Percentiles rank a stretch among this genome's conserved stretches.
phyloP scores from a whole-genome alignment of 2,113 vertebrate species.

The Myxocyprinus asiaticus region DNA sequence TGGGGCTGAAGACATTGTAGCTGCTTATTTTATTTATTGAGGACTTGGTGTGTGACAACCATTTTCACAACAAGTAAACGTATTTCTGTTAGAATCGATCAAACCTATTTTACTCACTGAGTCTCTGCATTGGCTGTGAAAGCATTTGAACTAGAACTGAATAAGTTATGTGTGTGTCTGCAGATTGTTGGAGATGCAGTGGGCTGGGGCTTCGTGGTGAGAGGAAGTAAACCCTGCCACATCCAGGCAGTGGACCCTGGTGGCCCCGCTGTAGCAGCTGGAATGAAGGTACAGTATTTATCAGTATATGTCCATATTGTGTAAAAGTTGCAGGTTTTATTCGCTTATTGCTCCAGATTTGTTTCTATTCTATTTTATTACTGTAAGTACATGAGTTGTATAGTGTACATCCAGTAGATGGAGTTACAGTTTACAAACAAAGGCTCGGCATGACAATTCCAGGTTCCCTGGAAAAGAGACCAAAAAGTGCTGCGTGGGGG shows the following conservation, averaged over 20 bases:
- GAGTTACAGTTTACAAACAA: too few relatives aligned
- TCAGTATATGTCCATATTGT: not conserved
- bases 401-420: too few relatives aligned
- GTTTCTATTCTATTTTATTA: too few relatives aligned
- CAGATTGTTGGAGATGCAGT: constrained; percentile 93
- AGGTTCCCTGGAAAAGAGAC: too few relatives aligned
- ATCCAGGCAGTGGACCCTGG: constrained; percentile 97
- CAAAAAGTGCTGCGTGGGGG: too few relatives aligned
- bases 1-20: too few relatives aligned
- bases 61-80: too few relatives aligned
- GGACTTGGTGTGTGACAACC: too few relatives aligned
- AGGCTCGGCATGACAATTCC: too few relatives aligned
- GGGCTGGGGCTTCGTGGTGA: constrained; percentile 97
- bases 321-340: not conserved
- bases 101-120: not conserved
- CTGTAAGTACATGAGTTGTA: too few relatives aligned
- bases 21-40: too few relatives aligned
- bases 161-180: constrained; percentile 21
- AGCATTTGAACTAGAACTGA: not conserved
- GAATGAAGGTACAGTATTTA: constrained; percentile 88
- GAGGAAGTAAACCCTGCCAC: constrained; percentile 94
- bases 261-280: constrained; percentile 89
- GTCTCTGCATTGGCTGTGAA: not conserved
- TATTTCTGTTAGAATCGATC: too few relatives aligned
- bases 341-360: not conserved